Evolutionary conservation across 2,888 invertebrate genomes (phyloP).

Genomic region (Kuschelorhynchus macadamiae): DNA sequence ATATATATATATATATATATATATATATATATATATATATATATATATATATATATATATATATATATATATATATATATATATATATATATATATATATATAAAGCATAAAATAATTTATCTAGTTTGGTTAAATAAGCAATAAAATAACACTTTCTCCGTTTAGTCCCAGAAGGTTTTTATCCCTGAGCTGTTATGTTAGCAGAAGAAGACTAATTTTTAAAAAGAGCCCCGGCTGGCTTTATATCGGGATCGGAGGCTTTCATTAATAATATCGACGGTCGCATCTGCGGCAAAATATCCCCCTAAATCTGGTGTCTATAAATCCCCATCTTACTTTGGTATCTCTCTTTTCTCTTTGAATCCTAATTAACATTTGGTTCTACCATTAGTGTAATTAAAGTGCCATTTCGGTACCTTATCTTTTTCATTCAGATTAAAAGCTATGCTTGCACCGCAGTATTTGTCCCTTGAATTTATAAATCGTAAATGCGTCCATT

Average conservation of each 20-base stretch:
- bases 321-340: slow-evolving; percentile 64
- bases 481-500: too few species aligned
- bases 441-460: too few species aligned
- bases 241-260: slow-evolving; percentile 39
- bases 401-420: slow-evolving; percentile 74
- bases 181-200: slow-evolving; percentile 38
- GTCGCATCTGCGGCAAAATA: slow-evolving; percentile 65
- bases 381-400: slow-evolving; percentile 85
- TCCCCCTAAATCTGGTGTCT: slow-evolving; percentile 59
- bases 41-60: too few species aligned
- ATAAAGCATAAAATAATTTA: slow-evolving; percentile 8
- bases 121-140: slow-evolving; percentile 39
- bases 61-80: too few species aligned
- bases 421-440: slow-evolving; percentile 5
- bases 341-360: slow-evolving; percentile 70
- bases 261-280: slow-evolving; percentile 67
- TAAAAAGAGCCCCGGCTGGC: slow-evolving; percentile 43
- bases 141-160: slow-evolving; percentile 50
- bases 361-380: slow-evolving; percentile 83
- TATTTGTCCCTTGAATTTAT: too few species aligned
- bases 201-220: slow-evolving; percentile 50
- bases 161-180: slow-evolving; percentile 34
- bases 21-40: too few species aligned
- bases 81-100: too few species aligned
- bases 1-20: too few species aligned